These are phyloP conservation scores for Hipposideros larvatus DNA, from an alignment of 2,797 vertebrate genomes.

Conservation along the genomic window DNA sequence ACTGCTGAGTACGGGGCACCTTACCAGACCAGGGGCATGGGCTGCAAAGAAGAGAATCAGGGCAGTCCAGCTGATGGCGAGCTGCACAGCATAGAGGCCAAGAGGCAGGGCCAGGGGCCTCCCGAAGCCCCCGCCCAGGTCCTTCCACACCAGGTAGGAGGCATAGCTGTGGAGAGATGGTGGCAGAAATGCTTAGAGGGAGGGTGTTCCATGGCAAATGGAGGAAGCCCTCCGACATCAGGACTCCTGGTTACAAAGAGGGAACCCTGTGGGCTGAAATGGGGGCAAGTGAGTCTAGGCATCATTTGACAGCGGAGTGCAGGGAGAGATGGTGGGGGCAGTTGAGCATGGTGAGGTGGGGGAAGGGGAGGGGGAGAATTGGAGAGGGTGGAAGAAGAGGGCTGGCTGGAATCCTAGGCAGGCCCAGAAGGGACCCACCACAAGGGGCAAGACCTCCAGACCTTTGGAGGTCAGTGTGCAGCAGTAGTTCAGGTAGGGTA, in stretches of 20 bases:
- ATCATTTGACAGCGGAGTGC: background rate
- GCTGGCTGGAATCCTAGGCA: background rate
- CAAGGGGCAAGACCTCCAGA: background rate
- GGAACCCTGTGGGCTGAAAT: background rate
- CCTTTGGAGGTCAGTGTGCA: background rate
- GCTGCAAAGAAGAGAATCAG: conserved; percentile 93
- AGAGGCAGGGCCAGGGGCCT: conserved; percentile 88
- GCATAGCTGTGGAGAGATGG: conserved; percentile 90
- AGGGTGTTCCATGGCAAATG: background rate
- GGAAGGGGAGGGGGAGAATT: too few relatives aligned
- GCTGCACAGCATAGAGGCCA: conserved; percentile 93
- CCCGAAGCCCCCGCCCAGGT: conserved; percentile 89
- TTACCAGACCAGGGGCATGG: conserved; percentile 92
- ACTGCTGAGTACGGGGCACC: accelerated
- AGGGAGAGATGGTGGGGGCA: background rate
- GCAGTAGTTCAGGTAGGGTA: background rate
- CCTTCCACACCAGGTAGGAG: conserved; percentile 95
- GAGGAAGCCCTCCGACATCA: background rate
- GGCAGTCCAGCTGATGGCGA: conserved; percentile 94
- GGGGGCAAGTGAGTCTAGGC: background rate
- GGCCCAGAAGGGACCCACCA: background rate
- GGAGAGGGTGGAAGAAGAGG: background rate
- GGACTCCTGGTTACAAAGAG: background rate
- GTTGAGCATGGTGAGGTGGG: background rate
- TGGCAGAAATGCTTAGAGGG: background rate